Evolutionary conservation across 1,140 invertebrate genomes (phyloP), one percentile per base, ranked within the genome.

Genomic region (Drosophila willistoni): DNA sequence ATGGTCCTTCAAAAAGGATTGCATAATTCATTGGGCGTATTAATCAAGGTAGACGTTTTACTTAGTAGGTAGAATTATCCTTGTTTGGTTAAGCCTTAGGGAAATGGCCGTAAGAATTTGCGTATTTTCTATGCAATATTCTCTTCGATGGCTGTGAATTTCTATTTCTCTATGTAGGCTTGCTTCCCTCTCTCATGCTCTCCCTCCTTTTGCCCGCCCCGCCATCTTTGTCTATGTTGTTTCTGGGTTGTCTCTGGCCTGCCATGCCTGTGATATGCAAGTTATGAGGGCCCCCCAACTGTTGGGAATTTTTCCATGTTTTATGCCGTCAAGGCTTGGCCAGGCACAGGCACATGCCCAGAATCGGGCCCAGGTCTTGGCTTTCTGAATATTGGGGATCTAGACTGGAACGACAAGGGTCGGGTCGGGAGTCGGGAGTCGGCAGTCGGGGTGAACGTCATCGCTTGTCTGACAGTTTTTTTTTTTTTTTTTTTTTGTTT

Each of bases 221-320:
- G 34, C 34, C 10, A 36, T 36, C 34, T 36, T 36, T 36, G 68
- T 66, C 62, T 5, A 63, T 57, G 63, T 70, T 66, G 34, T 66
- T 65, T 47, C 64, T 75, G 71, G 44, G 44, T 51, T 51, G 44
- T 51, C 44, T 51, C 19, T 51, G 44, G 44, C 17, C 44, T 51
- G 44, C 44, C 44, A 51, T 51, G 74, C 73, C 64, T 61, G 56
- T 66, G 76, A 81, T 83, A 83, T 83, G 81, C 68, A 85, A 80
- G 77, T 85, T 84, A 81, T 86, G 82, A 71, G 62, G 75, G 82
- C 71, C 82, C 81, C 80, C 82, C 83, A 87, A 86, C 82, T 79
- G 82, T 79, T 86, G 82, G 82, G 83, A 86, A 86, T 79, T 87
- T 87, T 86, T 79, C 75, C 81, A 85, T 77, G 78, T 77, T 67